Percentiles rank a stretch among this genome's conserved stretches.
Evolutionary conservation across 1,140 invertebrate species (phyloP).

Genomic region (Oppia nitens): DNA sequence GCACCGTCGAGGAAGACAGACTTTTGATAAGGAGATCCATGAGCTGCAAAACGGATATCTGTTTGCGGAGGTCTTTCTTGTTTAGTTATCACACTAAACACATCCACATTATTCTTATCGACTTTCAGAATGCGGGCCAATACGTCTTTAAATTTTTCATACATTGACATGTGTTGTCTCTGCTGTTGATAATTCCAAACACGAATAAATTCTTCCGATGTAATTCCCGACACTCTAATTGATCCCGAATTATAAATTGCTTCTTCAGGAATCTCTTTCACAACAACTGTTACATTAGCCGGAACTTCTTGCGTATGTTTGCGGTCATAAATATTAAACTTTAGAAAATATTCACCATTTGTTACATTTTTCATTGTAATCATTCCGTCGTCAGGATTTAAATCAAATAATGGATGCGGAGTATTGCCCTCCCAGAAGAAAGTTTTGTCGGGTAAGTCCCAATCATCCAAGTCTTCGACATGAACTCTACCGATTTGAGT

Average conservation of each 20-base stretch:
- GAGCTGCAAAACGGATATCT: conserved; percentile 81
- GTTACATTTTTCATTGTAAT: conserved; percentile 84
- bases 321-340: conserved; percentile 81
- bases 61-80: conserved; percentile 70
- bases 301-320: conserved; percentile 81
- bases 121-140: conserved; percentile 62
- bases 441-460: conserved; percentile 91
- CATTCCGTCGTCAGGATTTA: conserved; percentile 82
- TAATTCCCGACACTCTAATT: conserved; percentile 36
- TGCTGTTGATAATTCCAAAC: conserved; percentile 75
- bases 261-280: conserved; percentile 83
- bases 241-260: conserved; percentile 89
- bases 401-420: conserved; percentile 50
- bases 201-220: conserved; percentile 53
- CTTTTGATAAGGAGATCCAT: conserved; percentile 89
- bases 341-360: conserved; percentile 54
- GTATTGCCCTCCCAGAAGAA: conserved; percentile 76
- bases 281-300: conserved; percentile 78
- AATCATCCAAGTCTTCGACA: conserved; percentile 89
- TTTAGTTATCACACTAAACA: conserved; percentile 79
- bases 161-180: conserved; percentile 62
- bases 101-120: conserved; percentile 73
- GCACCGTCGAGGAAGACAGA: conserved; percentile 82
- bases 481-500: conserved; percentile 88
- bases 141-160: conserved; percentile 67